Percentiles rank a stretch among this genome's conserved stretches.
These are phyloP conservation scores for Serripes groenlandicus DNA, from an alignment of 2,888 invertebrate species.

Conservation along the genomic window DNA sequence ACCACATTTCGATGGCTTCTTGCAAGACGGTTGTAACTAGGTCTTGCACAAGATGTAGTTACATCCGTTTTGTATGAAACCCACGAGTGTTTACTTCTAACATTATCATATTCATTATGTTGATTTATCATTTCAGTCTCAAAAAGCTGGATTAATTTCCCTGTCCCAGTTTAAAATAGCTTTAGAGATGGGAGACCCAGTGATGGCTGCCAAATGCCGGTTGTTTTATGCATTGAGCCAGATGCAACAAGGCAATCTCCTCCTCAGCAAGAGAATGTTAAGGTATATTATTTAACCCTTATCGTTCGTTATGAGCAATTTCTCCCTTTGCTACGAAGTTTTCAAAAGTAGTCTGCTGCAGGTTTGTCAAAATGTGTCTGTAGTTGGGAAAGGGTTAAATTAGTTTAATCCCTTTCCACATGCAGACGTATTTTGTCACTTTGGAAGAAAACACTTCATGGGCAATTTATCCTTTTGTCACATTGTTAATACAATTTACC, in stretches of 20 bases:
- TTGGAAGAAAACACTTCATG: too few relatives aligned
- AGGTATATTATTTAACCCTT: conserved; percentile 75
- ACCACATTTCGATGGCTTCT: too few relatives aligned
- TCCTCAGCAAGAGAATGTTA: conserved; percentile 74
- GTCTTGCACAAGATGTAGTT: not conserved
- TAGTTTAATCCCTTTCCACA: too few relatives aligned
- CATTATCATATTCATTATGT: not conserved
- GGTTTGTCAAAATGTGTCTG: too few relatives aligned
- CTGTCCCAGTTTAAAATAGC: conserved; percentile 94
- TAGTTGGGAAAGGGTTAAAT: too few relatives aligned
- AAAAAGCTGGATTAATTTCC: conserved; percentile 95
- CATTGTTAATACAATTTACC: too few relatives aligned
- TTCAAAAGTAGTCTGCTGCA: too few relatives aligned
- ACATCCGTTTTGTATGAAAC: not conserved
- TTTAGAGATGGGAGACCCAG: conserved; percentile 93
- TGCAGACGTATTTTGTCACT: too few relatives aligned
- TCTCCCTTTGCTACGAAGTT: too few relatives aligned
- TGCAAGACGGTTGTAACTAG: not conserved
- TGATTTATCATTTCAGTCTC: conserved; percentile 89
- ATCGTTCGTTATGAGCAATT: too few relatives aligned
- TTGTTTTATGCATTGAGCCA: conserved; percentile 95
- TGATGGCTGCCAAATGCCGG: conserved; percentile 93
- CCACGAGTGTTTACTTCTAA: not conserved
- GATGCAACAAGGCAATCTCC: conserved; percentile 92
- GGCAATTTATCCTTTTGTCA: too few relatives aligned